These are phyloP conservation scores for Zhuqinia jingwanae DNA, from an alignment of 2,888 invertebrate genomes.

Conservation along the genomic window DNA sequence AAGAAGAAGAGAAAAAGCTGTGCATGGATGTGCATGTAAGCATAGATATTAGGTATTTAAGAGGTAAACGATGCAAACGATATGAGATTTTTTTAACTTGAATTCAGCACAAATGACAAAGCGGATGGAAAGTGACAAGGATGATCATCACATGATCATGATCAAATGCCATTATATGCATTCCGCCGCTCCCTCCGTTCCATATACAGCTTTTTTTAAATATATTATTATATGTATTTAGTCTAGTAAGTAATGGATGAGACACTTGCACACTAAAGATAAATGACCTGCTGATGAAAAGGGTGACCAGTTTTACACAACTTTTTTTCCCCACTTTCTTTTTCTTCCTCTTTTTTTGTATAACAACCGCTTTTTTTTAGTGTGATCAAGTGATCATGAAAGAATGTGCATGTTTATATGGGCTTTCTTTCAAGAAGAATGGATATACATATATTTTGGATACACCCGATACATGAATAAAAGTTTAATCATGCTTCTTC, in stretches of 20 bases:
- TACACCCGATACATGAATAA: slow-evolving; percentile 3
- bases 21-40: slow-evolving; percentile 26
- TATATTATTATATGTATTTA: too few species aligned
- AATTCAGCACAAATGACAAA: slow-evolving; percentile 5
- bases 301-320: too few species aligned
- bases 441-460: not conserved
- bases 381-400: not conserved
- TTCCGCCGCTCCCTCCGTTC: too few species aligned
- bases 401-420: too few species aligned
- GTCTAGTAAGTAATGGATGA: slow-evolving; percentile 45
- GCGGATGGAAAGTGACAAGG: not conserved
- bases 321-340: too few species aligned
- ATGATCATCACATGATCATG: not conserved
- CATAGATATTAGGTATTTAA: slow-evolving; percentile 63
- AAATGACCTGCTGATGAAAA: slow-evolving; percentile 31
- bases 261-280: slow-evolving; percentile 45
- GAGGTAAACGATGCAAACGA: not conserved
- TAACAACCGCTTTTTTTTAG: slow-evolving; percentile 1
- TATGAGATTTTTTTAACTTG: too few species aligned
- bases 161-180: too few species aligned
- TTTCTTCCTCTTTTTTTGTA: too few species aligned
- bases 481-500: slow-evolving; percentile 45
- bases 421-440: slow-evolving; percentile 2
- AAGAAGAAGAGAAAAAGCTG: not conserved
- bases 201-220: too few species aligned